Percentiles rank a stretch among this genome's conserved stretches.
These are phyloP conservation scores for Pristionchus entomophagus DNA, from an alignment of 2,888 invertebrate genomes.

Conservation along the genomic window DNA sequence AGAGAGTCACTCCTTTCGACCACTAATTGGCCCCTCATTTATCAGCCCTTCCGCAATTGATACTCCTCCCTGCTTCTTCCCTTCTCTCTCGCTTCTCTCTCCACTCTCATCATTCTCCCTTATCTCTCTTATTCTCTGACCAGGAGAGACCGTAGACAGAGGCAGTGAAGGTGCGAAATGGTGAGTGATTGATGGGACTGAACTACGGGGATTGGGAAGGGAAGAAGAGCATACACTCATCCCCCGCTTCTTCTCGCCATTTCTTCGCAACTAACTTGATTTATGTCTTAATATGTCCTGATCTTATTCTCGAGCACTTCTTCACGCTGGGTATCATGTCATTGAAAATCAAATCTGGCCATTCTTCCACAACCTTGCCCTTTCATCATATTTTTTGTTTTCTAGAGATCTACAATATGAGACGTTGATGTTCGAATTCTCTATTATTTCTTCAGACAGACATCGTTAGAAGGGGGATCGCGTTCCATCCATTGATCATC, in stretches of 20 bases:
- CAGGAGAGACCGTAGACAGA: not conserved
- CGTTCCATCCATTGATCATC: no score
- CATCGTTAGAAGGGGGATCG: no score
- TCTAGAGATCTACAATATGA: not conserved
- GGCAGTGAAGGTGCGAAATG: conserved; percentile 4
- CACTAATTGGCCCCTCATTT: conserved; percentile 18
- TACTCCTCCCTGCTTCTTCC: conserved; percentile 12
- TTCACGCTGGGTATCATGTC: no score
- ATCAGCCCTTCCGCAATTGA: not conserved
- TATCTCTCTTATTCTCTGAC: not conserved
- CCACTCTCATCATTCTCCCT: not conserved
- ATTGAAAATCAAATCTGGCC: not conserved
- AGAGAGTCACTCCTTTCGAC: no score
- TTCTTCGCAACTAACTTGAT: not conserved
- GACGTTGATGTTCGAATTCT: not conserved
- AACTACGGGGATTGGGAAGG: not conserved
- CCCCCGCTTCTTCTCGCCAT: not conserved
- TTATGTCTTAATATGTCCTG: no score
- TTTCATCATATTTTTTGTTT: not conserved
- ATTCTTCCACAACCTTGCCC: not conserved
- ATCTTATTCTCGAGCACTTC: no score
- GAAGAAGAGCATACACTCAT: not conserved
- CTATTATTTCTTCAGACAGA: no score
- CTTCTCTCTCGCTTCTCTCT: conserved; percentile 9
- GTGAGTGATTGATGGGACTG: conserved; percentile 14